Evolutionary conservation across 2,888 invertebrate species (phyloP).

Genomic region (Polydrusus cervinus): DNA sequence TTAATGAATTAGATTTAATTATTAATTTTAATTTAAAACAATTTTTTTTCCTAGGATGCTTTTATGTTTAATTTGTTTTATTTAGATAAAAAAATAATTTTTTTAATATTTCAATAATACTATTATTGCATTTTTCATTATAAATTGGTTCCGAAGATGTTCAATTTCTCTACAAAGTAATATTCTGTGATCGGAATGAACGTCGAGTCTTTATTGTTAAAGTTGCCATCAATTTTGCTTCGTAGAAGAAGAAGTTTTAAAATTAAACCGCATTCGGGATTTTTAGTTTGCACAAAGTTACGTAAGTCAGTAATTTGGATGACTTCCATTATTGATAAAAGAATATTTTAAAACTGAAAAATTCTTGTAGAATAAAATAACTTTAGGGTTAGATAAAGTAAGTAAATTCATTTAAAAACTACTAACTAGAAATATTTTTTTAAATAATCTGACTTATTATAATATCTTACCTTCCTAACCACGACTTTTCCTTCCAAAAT

Average conservation of each 20-base stretch:
- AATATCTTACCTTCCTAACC: slow-evolving; percentile 11
- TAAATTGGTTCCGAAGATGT: neutral
- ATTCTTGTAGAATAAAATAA: neutral
- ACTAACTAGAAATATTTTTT: too few species aligned
- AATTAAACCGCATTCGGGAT: neutral
- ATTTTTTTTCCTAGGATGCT: too few species aligned
- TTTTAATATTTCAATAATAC: too few species aligned
- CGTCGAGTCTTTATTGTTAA: neutral
- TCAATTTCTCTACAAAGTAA: neutral
- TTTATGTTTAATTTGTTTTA: too few species aligned
- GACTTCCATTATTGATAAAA: neutral
- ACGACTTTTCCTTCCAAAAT: slow-evolving; percentile 39
- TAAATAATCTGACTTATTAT: too few species aligned
- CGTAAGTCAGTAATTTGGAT: neutral
- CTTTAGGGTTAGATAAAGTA: too few species aligned
- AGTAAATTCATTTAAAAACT: too few species aligned
- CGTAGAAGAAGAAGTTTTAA: neutral
- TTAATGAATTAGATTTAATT: neutral
- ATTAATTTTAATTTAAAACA: neutral
- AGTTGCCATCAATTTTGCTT: neutral
- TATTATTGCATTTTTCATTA: neutral
- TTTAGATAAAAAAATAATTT: too few species aligned
- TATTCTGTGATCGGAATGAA: neutral
- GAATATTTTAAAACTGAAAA: neutral
- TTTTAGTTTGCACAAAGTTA: neutral